A percentile compares a stretch with the other conserved stretches of the same genome.
Evolutionary conservation across 2,888 invertebrate genomes (phyloP).

Genomic region (Standfussiana lucernea): DNA sequence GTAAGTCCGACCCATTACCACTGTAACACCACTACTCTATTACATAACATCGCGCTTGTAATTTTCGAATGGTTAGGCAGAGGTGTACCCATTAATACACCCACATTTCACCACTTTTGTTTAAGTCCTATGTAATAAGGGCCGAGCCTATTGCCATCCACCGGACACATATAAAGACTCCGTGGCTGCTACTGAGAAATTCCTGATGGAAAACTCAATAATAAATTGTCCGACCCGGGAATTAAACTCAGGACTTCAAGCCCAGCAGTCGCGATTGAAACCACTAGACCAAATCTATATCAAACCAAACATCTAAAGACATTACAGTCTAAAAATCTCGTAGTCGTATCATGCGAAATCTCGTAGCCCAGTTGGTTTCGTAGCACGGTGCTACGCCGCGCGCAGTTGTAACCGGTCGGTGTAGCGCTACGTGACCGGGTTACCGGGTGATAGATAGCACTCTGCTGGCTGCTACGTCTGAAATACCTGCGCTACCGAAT

Average conservation of each 20-base stretch:
- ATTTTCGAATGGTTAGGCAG: not conserved
- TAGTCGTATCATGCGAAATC: conserved; percentile 4
- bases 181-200: not conserved
- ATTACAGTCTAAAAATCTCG: not conserved
- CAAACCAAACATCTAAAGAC: not conserved
- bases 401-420: conserved; percentile 43
- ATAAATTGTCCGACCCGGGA: not conserved
- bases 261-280: not conserved
- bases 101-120: not conserved
- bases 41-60: not conserved
- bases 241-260: not conserved
- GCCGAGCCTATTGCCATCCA: not conserved
- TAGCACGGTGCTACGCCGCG: conserved; percentile 47
- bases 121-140: not conserved
- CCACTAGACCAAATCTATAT: not conserved
- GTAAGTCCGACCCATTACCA: not conserved
- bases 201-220: not conserved
- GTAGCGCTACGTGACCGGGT: conserved; percentile 81
- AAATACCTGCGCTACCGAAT: conserved; percentile 30
- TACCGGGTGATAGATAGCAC: conserved; percentile 78
- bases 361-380: conserved; percentile 75
- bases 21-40: not conserved
- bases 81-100: not conserved
- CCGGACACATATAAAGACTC: not conserved
- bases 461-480: conserved; percentile 39